phyloP scores from a whole-genome alignment of 2,113 vertebrate species.

The Callospermophilus lateralis region DNA sequence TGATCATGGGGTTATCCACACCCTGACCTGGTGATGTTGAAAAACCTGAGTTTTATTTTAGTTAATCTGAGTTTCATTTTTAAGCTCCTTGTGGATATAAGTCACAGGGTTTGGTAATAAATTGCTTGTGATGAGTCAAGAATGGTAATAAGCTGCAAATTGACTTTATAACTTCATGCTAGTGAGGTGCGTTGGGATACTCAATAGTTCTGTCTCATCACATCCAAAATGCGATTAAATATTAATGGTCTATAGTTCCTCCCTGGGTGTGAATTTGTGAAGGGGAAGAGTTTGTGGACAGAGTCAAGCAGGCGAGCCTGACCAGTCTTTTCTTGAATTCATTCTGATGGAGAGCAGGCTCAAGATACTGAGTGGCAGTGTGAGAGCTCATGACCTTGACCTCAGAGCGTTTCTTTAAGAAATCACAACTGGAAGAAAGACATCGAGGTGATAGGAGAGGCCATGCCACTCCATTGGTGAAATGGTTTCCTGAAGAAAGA shows the following conservation, averaged over 20 bases:
- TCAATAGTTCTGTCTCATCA: conserved; percentile 15
- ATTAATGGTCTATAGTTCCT: conserved; percentile 1
- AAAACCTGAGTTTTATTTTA: too few relatives aligned
- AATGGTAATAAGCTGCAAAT: too few relatives aligned
- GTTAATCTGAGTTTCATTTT: too few relatives aligned
- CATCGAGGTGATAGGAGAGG: neutral
- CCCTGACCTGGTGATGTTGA: too few relatives aligned
- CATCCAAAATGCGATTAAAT: conserved; percentile 27
- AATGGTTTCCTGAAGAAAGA: conserved; percentile 67
- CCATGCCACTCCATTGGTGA: neutral
- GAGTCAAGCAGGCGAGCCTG: neutral
- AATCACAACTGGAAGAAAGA: conserved; percentile 61
- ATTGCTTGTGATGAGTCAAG: too few relatives aligned
- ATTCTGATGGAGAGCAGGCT: neutral
- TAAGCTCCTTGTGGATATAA: too few relatives aligned
- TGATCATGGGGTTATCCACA: too few relatives aligned
- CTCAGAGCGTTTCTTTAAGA: conserved; percentile 37
- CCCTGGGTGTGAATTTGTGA: neutral
- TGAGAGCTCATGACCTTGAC: conserved; percentile 38
- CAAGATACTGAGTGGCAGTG: neutral
- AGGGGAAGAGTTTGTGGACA: neutral
- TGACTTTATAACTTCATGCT: too few relatives aligned
- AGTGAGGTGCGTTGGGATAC: too few relatives aligned
- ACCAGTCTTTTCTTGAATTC: conserved; percentile 39
- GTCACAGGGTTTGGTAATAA: too few relatives aligned